A percentile compares a stretch with the other conserved stretches of the same genome.
Evolutionary conservation across 2,888 invertebrate genomes (phyloP).

Genomic region (Ormia ochracea): DNA sequence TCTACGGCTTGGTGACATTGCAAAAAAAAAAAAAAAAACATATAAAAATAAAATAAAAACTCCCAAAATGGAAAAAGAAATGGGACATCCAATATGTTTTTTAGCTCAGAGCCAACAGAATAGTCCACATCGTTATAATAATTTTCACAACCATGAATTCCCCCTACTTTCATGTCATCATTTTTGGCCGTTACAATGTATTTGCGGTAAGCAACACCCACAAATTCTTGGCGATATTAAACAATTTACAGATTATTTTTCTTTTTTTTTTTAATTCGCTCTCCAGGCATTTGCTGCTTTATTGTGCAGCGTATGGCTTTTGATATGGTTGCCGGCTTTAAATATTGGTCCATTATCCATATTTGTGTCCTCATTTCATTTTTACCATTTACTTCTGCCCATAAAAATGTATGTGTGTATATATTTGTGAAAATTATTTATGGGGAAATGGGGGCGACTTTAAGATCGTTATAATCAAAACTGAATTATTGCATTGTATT

Average conservation of each 20-base stretch:
- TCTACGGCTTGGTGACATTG: conserved; percentile 52
- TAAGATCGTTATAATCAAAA: too few species aligned
- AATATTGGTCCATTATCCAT: conserved; percentile 57
- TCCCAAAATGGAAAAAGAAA: conserved; percentile 50
- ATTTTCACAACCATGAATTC: conserved; percentile 14
- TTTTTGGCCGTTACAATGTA: conserved; percentile 50
- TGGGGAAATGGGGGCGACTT: too few species aligned
- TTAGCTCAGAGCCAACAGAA: conserved; percentile 37
- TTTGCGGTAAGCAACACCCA: conserved; percentile 57
- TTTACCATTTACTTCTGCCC: conserved; percentile 32
- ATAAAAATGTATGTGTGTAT: too few species aligned
- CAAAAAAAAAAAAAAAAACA: conserved; percentile 48
- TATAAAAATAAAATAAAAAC: conserved; percentile 18
- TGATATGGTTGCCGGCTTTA: conserved; percentile 47
- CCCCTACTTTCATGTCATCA: conserved; percentile 14
- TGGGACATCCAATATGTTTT: conserved; percentile 41
- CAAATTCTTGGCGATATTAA: conserved; percentile 50
- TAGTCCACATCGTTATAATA: conserved; percentile 27
- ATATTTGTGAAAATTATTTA: conserved; percentile 33
- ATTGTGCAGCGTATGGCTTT: conserved; percentile 6
- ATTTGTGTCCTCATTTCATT: conserved; percentile 53
- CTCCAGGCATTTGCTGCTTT: not conserved
- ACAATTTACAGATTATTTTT: conserved; percentile 31
- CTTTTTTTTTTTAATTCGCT: not conserved
- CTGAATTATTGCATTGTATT: too few species aligned